These are phyloP conservation scores for Myotis planiceps DNA, from an alignment of 2,797 vertebrate species.

Conservation along the genomic window DNA sequence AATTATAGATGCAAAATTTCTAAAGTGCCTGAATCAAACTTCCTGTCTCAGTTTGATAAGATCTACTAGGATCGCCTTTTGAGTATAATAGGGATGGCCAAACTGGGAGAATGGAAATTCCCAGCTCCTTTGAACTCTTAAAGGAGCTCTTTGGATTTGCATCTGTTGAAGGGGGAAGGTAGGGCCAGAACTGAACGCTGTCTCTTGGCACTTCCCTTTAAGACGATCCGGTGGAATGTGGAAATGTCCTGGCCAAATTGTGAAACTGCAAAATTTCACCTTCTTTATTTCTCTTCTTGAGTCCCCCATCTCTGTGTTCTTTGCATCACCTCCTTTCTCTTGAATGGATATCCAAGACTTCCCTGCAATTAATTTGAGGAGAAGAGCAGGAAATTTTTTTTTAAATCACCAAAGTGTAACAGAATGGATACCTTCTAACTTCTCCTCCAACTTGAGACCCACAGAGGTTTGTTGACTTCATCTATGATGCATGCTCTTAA, in stretches of 20 bases:
- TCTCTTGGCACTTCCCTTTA: neutral
- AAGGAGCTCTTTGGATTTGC: neutral
- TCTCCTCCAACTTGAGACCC: neutral
- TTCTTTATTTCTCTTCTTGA: neutral
- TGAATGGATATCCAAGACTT: neutral
- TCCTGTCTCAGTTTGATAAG: neutral
- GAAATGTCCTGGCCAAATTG: neutral
- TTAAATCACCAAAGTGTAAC: neutral
- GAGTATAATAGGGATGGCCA: neutral
- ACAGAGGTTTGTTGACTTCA: neutral
- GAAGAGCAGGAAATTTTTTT: neutral
- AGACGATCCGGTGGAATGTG: neutral
- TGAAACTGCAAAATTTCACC: neutral
- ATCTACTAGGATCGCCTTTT: neutral
- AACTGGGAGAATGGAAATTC: neutral
- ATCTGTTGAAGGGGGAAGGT: neutral
- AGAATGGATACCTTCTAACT: neutral
- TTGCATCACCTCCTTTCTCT: neutral
- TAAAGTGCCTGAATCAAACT: neutral
- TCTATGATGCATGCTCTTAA: neutral
- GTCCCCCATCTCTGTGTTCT: neutral
- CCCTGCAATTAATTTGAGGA: neutral
- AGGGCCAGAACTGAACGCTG: neutral
- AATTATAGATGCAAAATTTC: neutral
- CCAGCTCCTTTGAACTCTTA: neutral